Evolutionary conservation across 2,797 vertebrate genomes (phyloP).

Genomic region (Gephyroberyx darwinii): DNA sequence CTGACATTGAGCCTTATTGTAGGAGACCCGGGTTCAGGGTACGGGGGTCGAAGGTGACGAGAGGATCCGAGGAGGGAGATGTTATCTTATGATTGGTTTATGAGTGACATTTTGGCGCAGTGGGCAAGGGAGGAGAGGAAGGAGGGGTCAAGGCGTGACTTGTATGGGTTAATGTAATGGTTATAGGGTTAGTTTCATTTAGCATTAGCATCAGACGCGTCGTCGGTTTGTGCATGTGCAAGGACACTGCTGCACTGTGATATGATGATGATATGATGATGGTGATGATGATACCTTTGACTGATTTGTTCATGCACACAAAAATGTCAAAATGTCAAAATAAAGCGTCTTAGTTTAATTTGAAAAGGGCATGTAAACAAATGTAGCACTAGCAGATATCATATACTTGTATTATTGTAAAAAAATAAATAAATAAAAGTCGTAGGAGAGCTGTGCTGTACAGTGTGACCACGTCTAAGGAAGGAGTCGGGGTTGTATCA

Average conservation of each 20-base stretch:
- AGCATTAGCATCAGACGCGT: constrained; percentile 13
- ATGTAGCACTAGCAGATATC: not conserved
- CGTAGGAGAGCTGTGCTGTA: not conserved
- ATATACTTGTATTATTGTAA: not conserved
- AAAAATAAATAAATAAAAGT: too few relatives aligned
- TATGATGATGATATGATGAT: too few relatives aligned
- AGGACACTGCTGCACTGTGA: not conserved
- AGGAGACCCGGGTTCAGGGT: constrained; percentile 67
- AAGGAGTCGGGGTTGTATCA: constrained; percentile 3
- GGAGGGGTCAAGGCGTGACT: constrained; percentile 54
- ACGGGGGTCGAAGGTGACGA: constrained; percentile 67
- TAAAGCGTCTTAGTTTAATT: too few relatives aligned
- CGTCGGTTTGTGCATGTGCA: not conserved
- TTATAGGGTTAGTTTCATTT: constrained; percentile 24
- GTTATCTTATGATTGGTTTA: constrained; percentile 77
- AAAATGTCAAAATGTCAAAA: not conserved
- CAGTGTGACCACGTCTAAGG: not conserved
- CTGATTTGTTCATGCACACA: not conserved
- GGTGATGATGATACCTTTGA: not conserved
- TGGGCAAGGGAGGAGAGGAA: constrained; percentile 38
- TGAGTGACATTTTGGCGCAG: constrained; percentile 72
- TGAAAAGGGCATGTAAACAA: too few relatives aligned
- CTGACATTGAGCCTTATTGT: constrained; percentile 75
- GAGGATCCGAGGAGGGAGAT: constrained; percentile 68
- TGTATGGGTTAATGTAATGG: constrained; percentile 22